These are phyloP conservation scores for Dasypus novemcinctus DNA, from an alignment of 2,113 vertebrate genomes.

Conservation along the genomic window DNA sequence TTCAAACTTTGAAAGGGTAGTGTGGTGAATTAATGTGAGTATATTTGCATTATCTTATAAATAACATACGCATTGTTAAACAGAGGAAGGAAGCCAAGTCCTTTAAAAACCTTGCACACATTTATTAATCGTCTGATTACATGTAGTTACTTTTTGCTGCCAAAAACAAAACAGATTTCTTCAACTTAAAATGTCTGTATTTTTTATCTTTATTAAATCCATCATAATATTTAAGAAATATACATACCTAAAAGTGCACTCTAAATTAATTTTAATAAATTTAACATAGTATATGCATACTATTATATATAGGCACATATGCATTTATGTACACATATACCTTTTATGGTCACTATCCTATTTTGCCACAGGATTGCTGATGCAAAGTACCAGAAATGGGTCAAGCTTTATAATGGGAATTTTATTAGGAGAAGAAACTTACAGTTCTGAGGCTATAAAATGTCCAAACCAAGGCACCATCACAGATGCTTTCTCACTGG, in stretches of 20 bases:
- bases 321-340: background rate
- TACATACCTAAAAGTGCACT: background rate
- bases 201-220: background rate
- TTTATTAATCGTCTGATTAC: constrained; percentile 70
- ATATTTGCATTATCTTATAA: constrained; percentile 80
- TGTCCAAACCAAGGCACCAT: too few relatives aligned
- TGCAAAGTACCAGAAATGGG: too few relatives aligned
- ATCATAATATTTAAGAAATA: background rate
- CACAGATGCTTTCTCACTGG: too few relatives aligned
- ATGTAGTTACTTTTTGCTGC: background rate
- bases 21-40: constrained; percentile 72
- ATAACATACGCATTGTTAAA: constrained; percentile 70
- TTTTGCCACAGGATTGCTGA: too few relatives aligned
- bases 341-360: background rate
- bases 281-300: background rate
- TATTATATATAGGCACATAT: background rate
- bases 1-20: constrained; percentile 64
- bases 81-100: constrained; percentile 39
- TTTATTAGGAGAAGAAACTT: too few relatives aligned
- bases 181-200: background rate
- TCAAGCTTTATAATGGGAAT: too few relatives aligned
- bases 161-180: background rate
- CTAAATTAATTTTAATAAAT: background rate
- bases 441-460: too few relatives aligned
- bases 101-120: background rate